Evolutionary conservation across 2,113 vertebrate genomes (phyloP), one percentile per base, ranked within the genome.

Genomic region (Polypterus senegalus): DNA sequence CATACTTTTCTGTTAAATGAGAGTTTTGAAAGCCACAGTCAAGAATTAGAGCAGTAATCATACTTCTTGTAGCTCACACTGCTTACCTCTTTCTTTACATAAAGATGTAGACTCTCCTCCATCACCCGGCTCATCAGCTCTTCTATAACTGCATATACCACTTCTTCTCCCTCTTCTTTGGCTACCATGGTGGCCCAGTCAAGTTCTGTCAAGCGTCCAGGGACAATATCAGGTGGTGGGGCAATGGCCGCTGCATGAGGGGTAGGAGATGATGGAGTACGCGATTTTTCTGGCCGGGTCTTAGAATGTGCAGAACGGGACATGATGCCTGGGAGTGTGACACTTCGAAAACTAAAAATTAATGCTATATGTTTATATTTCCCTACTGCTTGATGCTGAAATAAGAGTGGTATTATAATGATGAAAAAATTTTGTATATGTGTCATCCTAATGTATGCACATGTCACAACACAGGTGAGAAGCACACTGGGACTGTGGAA

Each of bases 51-150:
- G 27, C 27, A 27, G 27, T 27, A 27, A 27, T 27, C 27, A 27
- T 27, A 27, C 27, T 27, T 27, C 27, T 27, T 27, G 27, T 27
- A 27, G 27, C 27, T 27, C 27, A 27, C 27, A 27, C 27, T 6
- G 11, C 67, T 73, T 65, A 92, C 91, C 87, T 92, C 82, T 58
- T 68, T 80, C 4, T 73, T 45, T 62, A 72, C 66, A 5, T 83
- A 53, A 6, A 77, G 74, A n/a, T 60, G 63, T 45, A 75, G 67
- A 62, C 76, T 82, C 1, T 69, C 73, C 0, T 77, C 71, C 80
- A 88, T 65, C 63, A 84, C 83, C 1, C 65, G 68, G 0, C 43
- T 58, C 55, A 91, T 1, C 7, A 92, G 64, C 3, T 82, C 79
- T 0, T 80, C 79, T 64, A 92, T 46, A 45, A 89, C 61, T 43